Percentiles rank a stretch among this genome's conserved stretches.
phyloP scores from a whole-genome alignment of 1,140 invertebrate genomes.

The Brachionus calyciflorus region DNA sequence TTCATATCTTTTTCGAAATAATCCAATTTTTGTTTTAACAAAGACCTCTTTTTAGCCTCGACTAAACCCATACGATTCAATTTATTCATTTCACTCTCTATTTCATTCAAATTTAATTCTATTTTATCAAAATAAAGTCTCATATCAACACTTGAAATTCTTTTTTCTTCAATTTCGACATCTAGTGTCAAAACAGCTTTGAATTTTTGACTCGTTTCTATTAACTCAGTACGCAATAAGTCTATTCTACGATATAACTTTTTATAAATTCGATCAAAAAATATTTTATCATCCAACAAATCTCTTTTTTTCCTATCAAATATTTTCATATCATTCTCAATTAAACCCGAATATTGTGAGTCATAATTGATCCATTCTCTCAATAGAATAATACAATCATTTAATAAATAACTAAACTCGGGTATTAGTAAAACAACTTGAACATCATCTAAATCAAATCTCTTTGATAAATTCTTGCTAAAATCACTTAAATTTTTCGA shows the following conservation, averaged over 20 bases:
- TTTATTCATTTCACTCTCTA: constrained; percentile 24
- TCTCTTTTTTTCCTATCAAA: not conserved
- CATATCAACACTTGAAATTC: not conserved
- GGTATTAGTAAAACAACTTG: constrained; percentile 14
- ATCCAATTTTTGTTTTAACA: not conserved
- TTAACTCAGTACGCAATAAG: not conserved
- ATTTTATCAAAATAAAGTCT: not conserved
- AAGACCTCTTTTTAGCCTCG: not conserved
- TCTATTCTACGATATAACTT: not conserved
- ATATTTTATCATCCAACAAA: not conserved
- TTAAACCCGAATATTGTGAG: not conserved
- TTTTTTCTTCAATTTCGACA: too few species aligned
- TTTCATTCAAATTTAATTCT: not conserved
- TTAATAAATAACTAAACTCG: not conserved
- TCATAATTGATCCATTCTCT: constrained; percentile 31
- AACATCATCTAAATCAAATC: not conserved
- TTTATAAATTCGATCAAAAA: not conserved
- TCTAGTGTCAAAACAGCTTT: not conserved
- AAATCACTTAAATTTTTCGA: not conserved
- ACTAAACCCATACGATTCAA: not conserved
- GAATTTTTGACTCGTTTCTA: not conserved
- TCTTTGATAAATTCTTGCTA: not conserved
- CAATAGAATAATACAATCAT: not conserved
- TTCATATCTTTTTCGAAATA: not conserved
- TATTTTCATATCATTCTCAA: not conserved